A percentile compares a stretch with the other conserved stretches of the same genome.
Evolutionary conservation across 1,140 invertebrate species (phyloP).

Genomic region (Meloidogyne chitwoodi): DNA sequence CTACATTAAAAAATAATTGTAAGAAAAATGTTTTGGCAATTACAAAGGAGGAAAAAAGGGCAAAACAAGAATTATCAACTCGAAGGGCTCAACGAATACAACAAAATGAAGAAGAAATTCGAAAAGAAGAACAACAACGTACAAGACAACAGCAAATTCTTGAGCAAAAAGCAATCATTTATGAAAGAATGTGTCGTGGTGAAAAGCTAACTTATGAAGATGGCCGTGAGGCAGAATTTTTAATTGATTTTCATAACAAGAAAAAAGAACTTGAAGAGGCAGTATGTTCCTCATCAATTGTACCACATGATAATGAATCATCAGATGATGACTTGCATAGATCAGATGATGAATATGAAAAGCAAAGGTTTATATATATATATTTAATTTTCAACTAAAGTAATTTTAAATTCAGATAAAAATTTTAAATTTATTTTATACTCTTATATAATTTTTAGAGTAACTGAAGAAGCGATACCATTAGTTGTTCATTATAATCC

Average conservation of each 20-base stretch:
- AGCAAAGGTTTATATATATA: neutral
- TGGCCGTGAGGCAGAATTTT: slow-evolving; percentile 21
- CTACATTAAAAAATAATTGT: no score
- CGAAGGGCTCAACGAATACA: slow-evolving; percentile 17
- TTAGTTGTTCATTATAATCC: slow-evolving; percentile 39
- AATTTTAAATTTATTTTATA: no score
- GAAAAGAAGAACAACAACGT: slow-evolving; percentile 32
- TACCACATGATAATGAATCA: neutral
- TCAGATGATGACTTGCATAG: neutral
- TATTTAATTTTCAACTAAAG: neutral
- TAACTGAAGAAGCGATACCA: slow-evolving; percentile 4
- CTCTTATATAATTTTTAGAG: neutral
- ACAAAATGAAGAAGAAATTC: slow-evolving; percentile 16
- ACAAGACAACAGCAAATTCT: slow-evolving; percentile 28
- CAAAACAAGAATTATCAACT: slow-evolving; percentile 14
- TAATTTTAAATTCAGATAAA: neutral
- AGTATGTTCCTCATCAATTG: neutral
- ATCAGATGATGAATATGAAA: neutral
- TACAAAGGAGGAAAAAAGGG: slow-evolving; percentile 28
- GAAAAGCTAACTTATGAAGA: slow-evolving; percentile 34
- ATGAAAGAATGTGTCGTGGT: slow-evolving; percentile 37
- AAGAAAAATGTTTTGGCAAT: slow-evolving; percentile 19
- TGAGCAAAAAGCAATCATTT: slow-evolving; percentile 20
- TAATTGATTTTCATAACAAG: slow-evolving; percentile 19
- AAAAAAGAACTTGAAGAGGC: slow-evolving; percentile 16